Conservation (phyloP, 2,888 invertebrate species). For the Lithophane ornitopus region DNA sequence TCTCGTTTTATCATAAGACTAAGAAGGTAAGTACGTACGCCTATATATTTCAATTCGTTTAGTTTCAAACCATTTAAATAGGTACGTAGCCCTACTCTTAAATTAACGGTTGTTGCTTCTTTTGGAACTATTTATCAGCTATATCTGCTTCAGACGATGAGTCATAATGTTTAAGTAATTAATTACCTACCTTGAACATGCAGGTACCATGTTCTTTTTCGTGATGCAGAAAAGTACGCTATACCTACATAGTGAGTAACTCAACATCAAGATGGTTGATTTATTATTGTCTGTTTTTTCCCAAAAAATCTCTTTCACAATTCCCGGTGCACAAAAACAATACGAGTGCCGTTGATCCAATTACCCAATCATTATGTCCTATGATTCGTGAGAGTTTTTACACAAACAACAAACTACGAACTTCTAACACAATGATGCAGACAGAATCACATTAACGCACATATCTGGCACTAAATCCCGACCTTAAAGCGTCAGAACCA, state of each 20-base stretch:
- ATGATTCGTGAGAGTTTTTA: not conserved
- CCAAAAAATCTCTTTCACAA: not conserved
- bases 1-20: too few relatives aligned
- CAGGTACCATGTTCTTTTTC: not conserved
- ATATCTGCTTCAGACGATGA: not conserved
- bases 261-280: not conserved
- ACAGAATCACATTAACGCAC: slow-evolving; percentile 17
- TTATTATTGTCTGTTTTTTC: not conserved
- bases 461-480: slow-evolving; percentile 34
- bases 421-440: slow-evolving; percentile 27
- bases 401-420: not conserved
- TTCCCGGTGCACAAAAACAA: not conserved
- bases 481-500: slow-evolving; percentile 58
- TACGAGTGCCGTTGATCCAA: not conserved
- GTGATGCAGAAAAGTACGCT: not conserved
- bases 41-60: not conserved
- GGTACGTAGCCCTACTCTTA: not conserved
- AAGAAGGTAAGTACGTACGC: not conserved
- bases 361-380: not conserved
- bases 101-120: not conserved
- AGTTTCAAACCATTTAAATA: not conserved
- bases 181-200: not conserved
- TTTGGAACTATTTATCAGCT: not conserved
- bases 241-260: too few relatives aligned
- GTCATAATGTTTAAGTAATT: not conserved